A percentile compares a stretch with the other conserved stretches of the same genome.
phyloP scores from a whole-genome alignment of 2,888 invertebrate genomes.

The Aproaerema taeniolella region DNA sequence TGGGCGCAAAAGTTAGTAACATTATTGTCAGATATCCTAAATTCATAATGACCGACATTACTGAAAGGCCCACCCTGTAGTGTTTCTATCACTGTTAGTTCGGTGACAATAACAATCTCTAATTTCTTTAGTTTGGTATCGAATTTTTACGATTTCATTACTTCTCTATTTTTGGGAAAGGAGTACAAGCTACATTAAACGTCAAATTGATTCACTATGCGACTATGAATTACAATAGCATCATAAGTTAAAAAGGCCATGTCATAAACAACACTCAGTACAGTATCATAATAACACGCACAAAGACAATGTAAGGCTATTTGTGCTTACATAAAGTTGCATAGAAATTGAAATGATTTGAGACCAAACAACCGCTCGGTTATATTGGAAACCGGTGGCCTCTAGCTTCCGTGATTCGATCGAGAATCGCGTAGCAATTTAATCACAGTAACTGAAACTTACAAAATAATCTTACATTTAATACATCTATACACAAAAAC shows the following conservation, averaged over 20 bases:
- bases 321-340: constrained; percentile 50
- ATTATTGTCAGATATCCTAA: constrained; percentile 73
- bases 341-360: constrained; percentile 21
- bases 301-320: constrained; percentile 22
- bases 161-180: constrained; percentile 19
- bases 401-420: constrained; percentile 4
- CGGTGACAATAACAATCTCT: constrained; percentile 23
- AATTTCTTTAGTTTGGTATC: constrained; percentile 17
- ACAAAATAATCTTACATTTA: constrained; percentile 42
- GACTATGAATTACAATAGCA: constrained; percentile 31
- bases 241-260: constrained; percentile 35
- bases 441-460: constrained; percentile 46
- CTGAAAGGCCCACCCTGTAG: constrained; percentile 58
- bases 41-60: constrained; percentile 55
- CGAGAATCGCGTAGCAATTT: constrained; percentile 29
- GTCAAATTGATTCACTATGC: constrained; percentile 25
- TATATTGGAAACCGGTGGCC: constrained; percentile 7
- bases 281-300: constrained; percentile 15
- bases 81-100: constrained; percentile 43
- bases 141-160: constrained; percentile 32
- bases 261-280: constrained; percentile 21
- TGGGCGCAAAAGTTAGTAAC: constrained; percentile 46
- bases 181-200: constrained; percentile 22
- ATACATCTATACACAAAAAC: constrained; percentile 62
- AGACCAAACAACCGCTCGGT: constrained; percentile 1